Evolutionary conservation across 2,113 vertebrate genomes (phyloP).

Genomic region (Calyptomena viridis): DNA sequence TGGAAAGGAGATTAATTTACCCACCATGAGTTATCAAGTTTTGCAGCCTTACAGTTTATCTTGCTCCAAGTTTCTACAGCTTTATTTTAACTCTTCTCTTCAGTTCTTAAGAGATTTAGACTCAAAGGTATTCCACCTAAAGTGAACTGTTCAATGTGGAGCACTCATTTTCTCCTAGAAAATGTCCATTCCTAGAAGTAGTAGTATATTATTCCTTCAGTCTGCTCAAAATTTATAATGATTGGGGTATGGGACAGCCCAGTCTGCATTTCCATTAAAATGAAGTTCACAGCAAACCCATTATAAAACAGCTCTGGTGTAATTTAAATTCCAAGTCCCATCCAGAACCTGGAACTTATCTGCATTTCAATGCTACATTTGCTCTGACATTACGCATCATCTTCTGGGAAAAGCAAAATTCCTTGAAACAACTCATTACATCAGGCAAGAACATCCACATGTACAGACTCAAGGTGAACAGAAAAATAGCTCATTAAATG

Average conservation of each 20-base stretch:
- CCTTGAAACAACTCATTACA: conserved; percentile 13
- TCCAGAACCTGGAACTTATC: conserved; percentile 30
- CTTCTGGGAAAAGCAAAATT: conserved; percentile 42
- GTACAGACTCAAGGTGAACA: not conserved
- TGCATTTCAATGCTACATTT: conserved; percentile 48
- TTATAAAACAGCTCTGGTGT: not conserved
- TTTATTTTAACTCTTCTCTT: conserved; percentile 7
- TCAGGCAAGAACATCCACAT: not conserved
- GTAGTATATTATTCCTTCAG: not conserved
- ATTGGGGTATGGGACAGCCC: not conserved
- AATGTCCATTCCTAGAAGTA: not conserved
- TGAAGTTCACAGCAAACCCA: not conserved
- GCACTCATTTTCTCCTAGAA: not conserved
- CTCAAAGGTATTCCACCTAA: not conserved
- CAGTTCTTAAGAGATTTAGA: conserved; percentile 32
- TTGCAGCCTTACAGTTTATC: conserved; percentile 25
- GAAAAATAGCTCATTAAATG: not conserved
- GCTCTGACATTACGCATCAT: conserved; percentile 29
- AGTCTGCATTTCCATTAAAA: conserved; percentile 6
- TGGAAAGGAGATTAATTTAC: conserved; percentile 45
- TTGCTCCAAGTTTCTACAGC: not conserved
- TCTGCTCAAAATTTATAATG: not conserved
- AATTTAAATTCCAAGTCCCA: conserved; percentile 37
- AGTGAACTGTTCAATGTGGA: not conserved
- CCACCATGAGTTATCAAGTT: not conserved